Evolutionary conservation across 2,113 vertebrate species (phyloP), one percentile per base, ranked within the genome.

Genomic region (Plecotus auritus): DNA sequence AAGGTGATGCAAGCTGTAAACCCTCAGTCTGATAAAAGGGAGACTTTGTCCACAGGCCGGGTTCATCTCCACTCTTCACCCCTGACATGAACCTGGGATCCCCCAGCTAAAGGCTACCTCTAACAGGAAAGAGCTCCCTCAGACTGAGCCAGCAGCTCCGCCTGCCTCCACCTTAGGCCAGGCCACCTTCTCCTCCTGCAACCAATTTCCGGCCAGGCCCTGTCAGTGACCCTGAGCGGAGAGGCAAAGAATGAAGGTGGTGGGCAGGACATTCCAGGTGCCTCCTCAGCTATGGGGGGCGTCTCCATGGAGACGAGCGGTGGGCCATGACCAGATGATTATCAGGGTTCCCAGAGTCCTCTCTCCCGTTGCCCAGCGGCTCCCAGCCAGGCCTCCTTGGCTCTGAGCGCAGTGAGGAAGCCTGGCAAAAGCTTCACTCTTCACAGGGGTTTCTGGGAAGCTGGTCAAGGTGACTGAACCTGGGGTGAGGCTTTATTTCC

Each of bases 321-420:
- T 77, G 40, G 85, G 87, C 95, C 82, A 12, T 94, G 47, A 94
- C 93, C 87, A 96, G 96, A 96, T 96, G 90, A 47, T 81, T 97
- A 96, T 96, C 96, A 1, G 51, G 20, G 45, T 35, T 93, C 77
- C 88, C 85, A 64, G 69, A 80, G 37, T 89, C 69, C 83, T 92
- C 82, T 22, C 49, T 64, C 12, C 32, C 77, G 45, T 70, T 30
- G 67, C 59, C 91, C 26, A 69, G 35, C 45, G 22, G 85, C 37
- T 64, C 83, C 81, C 47, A 70, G 72, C 32, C 30, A 77, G 35
- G 30, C 40, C 28, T 95, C 54, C 64, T 74, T 23, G 74, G 45
- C 45, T 78, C 74, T 67, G 40, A 85, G 76, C 1, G 0, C 40
- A n/a, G 67, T 3, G n/a, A 72, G 66, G 66, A 89, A 86, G 32